These are phyloP conservation scores for Nannoperca australis DNA, from an alignment of 2,797 vertebrate genomes.

Conservation along the genomic window DNA sequence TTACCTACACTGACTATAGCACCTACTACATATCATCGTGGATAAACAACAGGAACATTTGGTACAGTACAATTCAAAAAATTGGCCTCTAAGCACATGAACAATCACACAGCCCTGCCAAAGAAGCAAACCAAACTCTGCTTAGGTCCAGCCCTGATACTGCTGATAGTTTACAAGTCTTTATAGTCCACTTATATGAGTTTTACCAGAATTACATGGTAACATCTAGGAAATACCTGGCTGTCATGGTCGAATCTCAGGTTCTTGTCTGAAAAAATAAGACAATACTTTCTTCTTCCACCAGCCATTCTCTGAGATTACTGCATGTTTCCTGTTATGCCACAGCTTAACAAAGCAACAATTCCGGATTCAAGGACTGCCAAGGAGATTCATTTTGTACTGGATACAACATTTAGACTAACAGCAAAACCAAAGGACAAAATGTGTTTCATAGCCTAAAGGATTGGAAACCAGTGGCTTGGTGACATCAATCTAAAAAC, in stretches of 20 bases:
- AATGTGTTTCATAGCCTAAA: not conserved
- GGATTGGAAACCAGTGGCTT: not conserved
- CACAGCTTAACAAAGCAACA: not conserved
- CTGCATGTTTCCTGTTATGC: conserved; percentile 3
- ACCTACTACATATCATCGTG: not conserved
- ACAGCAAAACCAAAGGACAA: not conserved
- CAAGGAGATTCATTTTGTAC: not conserved
- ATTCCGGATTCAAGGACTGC: not conserved
- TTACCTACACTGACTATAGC: not conserved
- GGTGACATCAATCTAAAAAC: not conserved
- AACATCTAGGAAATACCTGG: not conserved
- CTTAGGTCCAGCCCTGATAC: not conserved
- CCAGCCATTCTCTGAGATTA: not conserved
- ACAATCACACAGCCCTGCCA: not conserved
- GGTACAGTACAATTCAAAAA: not conserved
- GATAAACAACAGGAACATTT: not conserved
- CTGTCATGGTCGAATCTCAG: not conserved
- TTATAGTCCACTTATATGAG: not conserved
- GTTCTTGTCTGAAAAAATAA: not conserved
- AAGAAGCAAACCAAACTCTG: not conserved
- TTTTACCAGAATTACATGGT: not conserved
- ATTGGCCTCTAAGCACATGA: not conserved
- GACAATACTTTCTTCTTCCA: not conserved
- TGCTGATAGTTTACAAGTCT: not conserved
- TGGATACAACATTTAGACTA: not conserved